These are phyloP conservation scores for Drosophila ochracea DNA, from an alignment of 2,888 invertebrate species.

Conservation along the genomic window DNA sequence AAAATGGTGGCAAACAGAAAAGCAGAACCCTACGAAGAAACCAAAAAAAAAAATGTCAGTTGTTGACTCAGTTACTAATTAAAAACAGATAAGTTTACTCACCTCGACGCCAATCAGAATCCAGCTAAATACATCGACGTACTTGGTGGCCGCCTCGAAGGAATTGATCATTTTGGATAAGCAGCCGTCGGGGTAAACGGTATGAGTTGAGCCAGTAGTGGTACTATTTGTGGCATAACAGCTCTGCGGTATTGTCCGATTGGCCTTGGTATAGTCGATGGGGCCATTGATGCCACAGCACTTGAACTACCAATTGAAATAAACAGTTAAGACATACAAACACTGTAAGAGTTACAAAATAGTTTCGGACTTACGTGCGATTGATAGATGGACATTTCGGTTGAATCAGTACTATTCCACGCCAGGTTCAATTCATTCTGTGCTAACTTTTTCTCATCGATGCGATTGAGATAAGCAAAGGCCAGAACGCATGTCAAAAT, in stretches of 20 bases:
- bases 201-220: constrained; percentile 9
- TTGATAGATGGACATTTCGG: constrained; percentile 71
- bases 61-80: constrained; percentile 8
- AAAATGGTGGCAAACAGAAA: constrained; percentile 94
- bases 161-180: constrained; percentile 50
- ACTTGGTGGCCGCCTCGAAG: constrained; percentile 83
- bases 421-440: constrained; percentile 85
- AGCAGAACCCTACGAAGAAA: constrained; percentile 85
- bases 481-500: constrained; percentile 87
- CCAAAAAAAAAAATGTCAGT: neutral
- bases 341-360: neutral
- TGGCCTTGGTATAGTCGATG: constrained; percentile 65
- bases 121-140: constrained; percentile 88
- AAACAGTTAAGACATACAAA: constrained; percentile 86
- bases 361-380: constrained; percentile 51
- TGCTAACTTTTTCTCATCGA: constrained; percentile 49
- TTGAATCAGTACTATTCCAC: constrained; percentile 77
- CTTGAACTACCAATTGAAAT: constrained; percentile 47
- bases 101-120: constrained; percentile 90
- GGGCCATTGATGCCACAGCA: constrained; percentile 79
- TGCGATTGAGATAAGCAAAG: constrained; percentile 82
- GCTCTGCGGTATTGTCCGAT: constrained; percentile 67
- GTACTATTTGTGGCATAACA: constrained; percentile 56
- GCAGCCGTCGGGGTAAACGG: constrained; percentile 66
- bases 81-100: constrained; percentile 57